These are phyloP conservation scores for Microctenopoma steveboyesi DNA, from an alignment of 2,797 vertebrate species.

Conservation along the genomic window DNA sequence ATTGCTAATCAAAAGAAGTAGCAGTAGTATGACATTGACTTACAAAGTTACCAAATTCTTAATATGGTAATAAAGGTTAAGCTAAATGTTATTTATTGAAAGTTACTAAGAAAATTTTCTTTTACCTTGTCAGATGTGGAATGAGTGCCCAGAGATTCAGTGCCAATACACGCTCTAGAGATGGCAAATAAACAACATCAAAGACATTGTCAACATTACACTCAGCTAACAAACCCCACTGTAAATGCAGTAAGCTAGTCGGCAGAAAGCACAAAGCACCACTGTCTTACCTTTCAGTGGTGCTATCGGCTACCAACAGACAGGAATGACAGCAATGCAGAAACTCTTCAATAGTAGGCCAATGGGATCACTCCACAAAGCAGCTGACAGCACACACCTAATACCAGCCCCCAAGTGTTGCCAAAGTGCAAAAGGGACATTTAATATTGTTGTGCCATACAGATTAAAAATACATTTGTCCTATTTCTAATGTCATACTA, in stretches of 20 bases:
- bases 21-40: not conserved
- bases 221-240: constrained; percentile 19
- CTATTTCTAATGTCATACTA: constrained; percentile 41
- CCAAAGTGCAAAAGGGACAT: constrained; percentile 62
- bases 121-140: constrained; percentile 66
- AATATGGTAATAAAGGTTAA: constrained; percentile 3
- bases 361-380: constrained; percentile 67
- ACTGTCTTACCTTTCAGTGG: constrained; percentile 72
- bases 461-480: constrained; percentile 51
- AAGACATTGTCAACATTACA: constrained; percentile 7
- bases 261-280: constrained; percentile 55
- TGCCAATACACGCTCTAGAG: constrained; percentile 38
- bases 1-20: not conserved
- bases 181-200: constrained; percentile 11
- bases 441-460: constrained; percentile 47
- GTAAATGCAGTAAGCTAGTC: constrained; percentile 36
- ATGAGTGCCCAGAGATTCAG: constrained; percentile 19
- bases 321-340: constrained; percentile 83
- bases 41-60: not conserved
- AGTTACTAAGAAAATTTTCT: not conserved
- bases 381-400: constrained; percentile 71
- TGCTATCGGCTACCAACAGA: constrained; percentile 74
- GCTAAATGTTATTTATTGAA: no score
- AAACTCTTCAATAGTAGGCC: constrained; percentile 73
- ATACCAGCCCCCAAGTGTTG: constrained; percentile 51